phyloP scores from a whole-genome alignment of 2,888 invertebrate genomes.

The Microplitis manilae region DNA sequence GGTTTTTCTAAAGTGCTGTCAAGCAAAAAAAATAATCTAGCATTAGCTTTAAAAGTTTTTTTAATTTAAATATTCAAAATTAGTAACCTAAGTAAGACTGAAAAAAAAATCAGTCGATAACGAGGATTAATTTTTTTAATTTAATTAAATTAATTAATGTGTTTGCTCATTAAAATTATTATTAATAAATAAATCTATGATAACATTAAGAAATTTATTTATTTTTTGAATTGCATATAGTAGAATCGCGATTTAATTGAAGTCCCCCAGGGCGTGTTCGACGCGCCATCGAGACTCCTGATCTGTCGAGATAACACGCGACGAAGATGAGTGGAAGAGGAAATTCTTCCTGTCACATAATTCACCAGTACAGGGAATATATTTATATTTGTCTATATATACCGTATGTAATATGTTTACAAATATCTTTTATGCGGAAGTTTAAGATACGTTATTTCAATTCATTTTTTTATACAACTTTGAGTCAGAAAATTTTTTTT shows the following conservation, averaged over 20 bases:
- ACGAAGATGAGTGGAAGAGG: constrained; percentile 31
- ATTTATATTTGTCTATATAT: neutral
- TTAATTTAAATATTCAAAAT: no score
- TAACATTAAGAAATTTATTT: neutral
- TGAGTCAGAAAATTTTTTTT: no score
- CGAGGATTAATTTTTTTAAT: no score
- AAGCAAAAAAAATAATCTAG: no score
- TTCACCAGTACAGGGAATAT: neutral
- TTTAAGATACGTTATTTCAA: neutral
- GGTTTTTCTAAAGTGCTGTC: no score
- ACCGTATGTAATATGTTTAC: neutral
- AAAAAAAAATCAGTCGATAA: no score
- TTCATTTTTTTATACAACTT: neutral
- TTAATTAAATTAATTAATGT: no score
- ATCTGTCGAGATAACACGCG: constrained; percentile 30
- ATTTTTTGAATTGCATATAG: neutral
- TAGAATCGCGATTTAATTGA: constrained; percentile 38
- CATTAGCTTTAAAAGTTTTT: no score
- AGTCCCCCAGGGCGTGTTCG: constrained; percentile 34
- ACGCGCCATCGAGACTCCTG: constrained; percentile 24
- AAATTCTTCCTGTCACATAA: constrained; percentile 11
- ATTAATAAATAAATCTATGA: neutral
- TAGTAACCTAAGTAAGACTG: no score
- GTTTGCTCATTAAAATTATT: neutral
- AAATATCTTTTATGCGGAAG: constrained; percentile 6